Base-by-base conservation (phyloP, 2,888 invertebrate species). In the Synanthedon vespiformis region DNA sequence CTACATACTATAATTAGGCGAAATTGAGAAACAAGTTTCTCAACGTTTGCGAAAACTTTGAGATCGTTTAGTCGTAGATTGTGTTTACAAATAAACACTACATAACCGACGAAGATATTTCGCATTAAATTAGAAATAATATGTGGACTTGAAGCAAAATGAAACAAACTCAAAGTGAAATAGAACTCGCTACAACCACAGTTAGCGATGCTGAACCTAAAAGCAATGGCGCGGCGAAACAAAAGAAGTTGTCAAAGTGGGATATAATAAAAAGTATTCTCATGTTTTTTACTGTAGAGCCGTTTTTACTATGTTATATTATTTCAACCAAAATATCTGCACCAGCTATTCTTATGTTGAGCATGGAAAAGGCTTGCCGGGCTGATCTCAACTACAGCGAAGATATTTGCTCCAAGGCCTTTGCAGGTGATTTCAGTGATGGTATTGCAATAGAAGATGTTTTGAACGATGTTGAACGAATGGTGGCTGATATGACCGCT, bases 271-370 rank as follows among this genome's bases (percentile, higher is more conserved):
- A 59, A 50, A 55, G 67, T 58, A 13, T 54, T 68, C 41, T 58
- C 6, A 64, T 58, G 3, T 80, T 76, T 58, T 75, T 92, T 14
- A 92, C 92, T 0, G 91, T 92, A 2, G 92, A 92, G 70, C 92
- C 92, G 0, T 89, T 90, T 63, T 68, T 92, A 50, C 74, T 91
- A 8, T 90, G 89, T 58, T 92, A 91, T 63, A 81, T 92, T 22
- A 76, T 92, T 66, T 91, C 92, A 12, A 88, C 80, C 59, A 82
- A 89, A 0, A 75, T 91, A 56, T 92, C 93, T 1, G 89, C 90
- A 22, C 66, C 89, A 2, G 88, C 89, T 8, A 74, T 89, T 2
- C 78, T 81, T 52, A 85, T 87, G 57, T 67, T 90, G 1, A 89
- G 89, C 57, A 74, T 89, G 60, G 89, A 90, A 61, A 90, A 90